phyloP scores from a whole-genome alignment of 2,113 vertebrate genomes.

The Motacilla tschutschensis region DNA sequence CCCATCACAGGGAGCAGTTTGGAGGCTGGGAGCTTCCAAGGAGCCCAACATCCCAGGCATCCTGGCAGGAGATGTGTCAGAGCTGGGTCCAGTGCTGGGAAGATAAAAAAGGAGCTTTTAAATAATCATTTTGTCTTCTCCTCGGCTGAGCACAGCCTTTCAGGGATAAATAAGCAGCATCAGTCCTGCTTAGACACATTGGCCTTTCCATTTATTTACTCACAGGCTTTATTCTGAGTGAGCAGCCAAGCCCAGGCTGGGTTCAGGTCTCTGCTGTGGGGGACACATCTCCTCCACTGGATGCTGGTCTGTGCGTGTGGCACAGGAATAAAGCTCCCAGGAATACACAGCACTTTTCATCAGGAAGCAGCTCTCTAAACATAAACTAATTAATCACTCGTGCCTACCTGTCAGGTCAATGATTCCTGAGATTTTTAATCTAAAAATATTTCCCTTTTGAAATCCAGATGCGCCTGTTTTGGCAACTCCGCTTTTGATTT shows the following conservation, averaged over 20 bases:
- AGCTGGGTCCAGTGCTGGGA: not conserved
- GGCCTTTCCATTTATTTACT: constrained; percentile 38
- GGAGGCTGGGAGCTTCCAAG: not conserved
- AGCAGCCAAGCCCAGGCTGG: not conserved
- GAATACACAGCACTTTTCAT: not conserved
- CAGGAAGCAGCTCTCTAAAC: constrained; percentile 16
- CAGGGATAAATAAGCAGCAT: constrained; percentile 47
- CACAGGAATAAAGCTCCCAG: not conserved
- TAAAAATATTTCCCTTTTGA: constrained; percentile 52
- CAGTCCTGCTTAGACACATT: constrained; percentile 25
- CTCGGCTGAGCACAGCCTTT: constrained; percentile 25
- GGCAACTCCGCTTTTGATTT: not conserved
- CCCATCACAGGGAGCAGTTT: accelerated
- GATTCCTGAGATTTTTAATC: constrained; percentile 47
- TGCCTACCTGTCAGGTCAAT: constrained; percentile 49
- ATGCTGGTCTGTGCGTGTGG: not conserved
- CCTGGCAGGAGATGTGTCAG: not conserved
- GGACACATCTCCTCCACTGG: accelerated
- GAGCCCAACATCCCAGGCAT: not conserved
- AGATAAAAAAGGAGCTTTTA: constrained; percentile 64
- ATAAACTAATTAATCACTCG: constrained; percentile 42
- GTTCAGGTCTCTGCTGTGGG: not conserved
- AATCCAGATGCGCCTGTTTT: constrained; percentile 26
- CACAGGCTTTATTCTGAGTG: not conserved
- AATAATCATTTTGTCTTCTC: constrained; percentile 63